Base-by-base conservation (phyloP, 2,797 vertebrate species). In the Rhynchotus rufescens region DNA sequence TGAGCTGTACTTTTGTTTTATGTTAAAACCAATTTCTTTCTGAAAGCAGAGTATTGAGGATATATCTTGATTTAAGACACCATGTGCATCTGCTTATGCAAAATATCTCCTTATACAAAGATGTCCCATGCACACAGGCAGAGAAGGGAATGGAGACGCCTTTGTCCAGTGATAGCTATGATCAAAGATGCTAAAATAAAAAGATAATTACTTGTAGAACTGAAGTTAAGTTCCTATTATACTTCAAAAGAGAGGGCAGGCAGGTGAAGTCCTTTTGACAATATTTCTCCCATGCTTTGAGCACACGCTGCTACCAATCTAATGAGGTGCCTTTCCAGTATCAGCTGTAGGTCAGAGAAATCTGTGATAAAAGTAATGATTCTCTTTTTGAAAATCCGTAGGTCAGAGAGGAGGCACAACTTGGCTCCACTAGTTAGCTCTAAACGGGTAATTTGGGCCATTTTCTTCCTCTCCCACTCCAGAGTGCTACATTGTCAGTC, bases 341-440 rank as follows among this genome's bases (percentile, higher is more conserved):
- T 80, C 83, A 97, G 77, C 73, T 79, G 32, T 3, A 84, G 79
- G 82, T 90, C 92, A 92, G 71, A 84, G 86, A 85, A 93, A 88
- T 76, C 71, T 68, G 78, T 57, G 52, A 92, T 68, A 91, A 96
- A 96, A 93, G 61, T 81, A 86, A 94, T 78, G n/a, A 89, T 88
- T 95, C 65, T 66, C 75, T 78, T 91, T 96, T 66, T 80, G 71
- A 91, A 93, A 60, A 78, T 89, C 51, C 36, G 6, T 30, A 67
- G 49, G 86, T 84, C 88, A 94, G 30, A 75, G 62, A 73, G 66
- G 23, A 90, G 38, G 49, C 75, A 72, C 66, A 82, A 88, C 21
- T 12, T 10, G 80, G 76, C 88, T 89, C 62, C 15, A 85, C 10
- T 54, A 30, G 32, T 76, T 66, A 92, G n/a, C 66, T 89, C 69